Evolutionary conservation across 2,797 vertebrate species (phyloP), one percentile per base, ranked within the genome.

Genomic region (Peromyscus melanophrys): DNA sequence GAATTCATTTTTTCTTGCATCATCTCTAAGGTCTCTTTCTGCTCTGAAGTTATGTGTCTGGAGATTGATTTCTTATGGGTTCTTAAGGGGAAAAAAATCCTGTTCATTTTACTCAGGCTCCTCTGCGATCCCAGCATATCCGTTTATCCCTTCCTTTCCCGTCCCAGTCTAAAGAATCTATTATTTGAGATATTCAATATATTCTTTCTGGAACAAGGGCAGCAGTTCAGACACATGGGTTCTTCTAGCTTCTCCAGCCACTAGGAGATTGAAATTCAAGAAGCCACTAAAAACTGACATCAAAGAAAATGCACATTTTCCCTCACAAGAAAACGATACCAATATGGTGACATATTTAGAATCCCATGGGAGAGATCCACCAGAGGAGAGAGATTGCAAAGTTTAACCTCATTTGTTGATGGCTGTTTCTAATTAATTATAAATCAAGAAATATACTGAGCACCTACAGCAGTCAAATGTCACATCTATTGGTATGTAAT

Each of bases 181-280:
- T 92, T 96, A 96, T 57, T 82, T 96, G 95, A 96, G 87, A 92
- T 94, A 69, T 69, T 95, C 85, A 93, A 83, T 90, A 93, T 80
- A 67, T 86, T 71, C 43, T 78, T 85, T 78, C 90, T 76, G 93
- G 46, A 94, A 49, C 37, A 46, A 95, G 85, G 89, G 87, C 82
- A 63, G 78, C 40, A 46, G 83, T 69, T 93, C 78, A 95, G 63
- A 29, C 37, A 73, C 63, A 55, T 0, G 23, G 11, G 52, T 52
- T 85, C 92, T 90, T 88, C 31, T 7, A 63, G 71, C 75, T 76
- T 82, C 63, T 85, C 13, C 14, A 71, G 88, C 59, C 55, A 83
- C 73, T 59, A 81, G 1, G 93, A 95, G 71, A 90, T 3, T 96
- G 86, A 94, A 97, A 95, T 69, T 46, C 0, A 37, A 91, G 90